Conservation (phyloP, 2,888 invertebrate species). For the Clanis bilineata region DNA sequence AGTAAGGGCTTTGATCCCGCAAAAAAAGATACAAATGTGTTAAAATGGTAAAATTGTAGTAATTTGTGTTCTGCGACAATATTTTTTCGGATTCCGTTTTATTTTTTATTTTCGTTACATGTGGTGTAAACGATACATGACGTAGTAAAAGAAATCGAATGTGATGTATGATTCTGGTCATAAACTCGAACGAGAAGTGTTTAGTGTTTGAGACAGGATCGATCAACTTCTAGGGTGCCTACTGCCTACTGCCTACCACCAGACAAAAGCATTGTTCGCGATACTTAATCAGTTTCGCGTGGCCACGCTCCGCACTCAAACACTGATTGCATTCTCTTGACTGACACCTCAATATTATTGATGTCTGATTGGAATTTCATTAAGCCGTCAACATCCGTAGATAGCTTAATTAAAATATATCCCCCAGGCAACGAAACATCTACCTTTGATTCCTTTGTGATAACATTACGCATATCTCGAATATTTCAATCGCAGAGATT, state of each 20-base stretch:
- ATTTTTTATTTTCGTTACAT: background rate
- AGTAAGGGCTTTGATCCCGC: no score
- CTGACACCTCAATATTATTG: slow-evolving; percentile 27
- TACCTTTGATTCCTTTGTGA: slow-evolving; percentile 15
- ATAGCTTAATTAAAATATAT: slow-evolving; percentile 9
- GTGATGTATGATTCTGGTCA: slow-evolving; percentile 28
- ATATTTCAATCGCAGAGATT: slow-evolving; percentile 8
- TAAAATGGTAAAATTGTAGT: background rate
- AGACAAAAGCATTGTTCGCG: slow-evolving; percentile 36
- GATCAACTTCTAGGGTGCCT: slow-evolving; percentile 26
- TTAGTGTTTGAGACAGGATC: slow-evolving; percentile 22
- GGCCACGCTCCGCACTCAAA: slow-evolving; percentile 23
- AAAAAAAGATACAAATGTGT: no score
- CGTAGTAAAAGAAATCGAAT: background rate
- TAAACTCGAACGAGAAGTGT: slow-evolving; percentile 37
- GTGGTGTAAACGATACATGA: background rate
- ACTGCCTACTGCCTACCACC: slow-evolving; percentile 22
- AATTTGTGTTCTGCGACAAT: background rate
- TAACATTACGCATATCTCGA: slow-evolving; percentile 8
- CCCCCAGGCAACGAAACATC: background rate
- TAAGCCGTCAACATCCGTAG: slow-evolving; percentile 3
- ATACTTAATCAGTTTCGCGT: slow-evolving; percentile 34
- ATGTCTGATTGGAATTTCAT: slow-evolving; percentile 19
- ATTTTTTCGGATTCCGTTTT: background rate
- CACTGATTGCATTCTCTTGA: slow-evolving; percentile 34